Conservation (phyloP, 2,888 invertebrate genomes). For the Lysandra coridon region DNA sequence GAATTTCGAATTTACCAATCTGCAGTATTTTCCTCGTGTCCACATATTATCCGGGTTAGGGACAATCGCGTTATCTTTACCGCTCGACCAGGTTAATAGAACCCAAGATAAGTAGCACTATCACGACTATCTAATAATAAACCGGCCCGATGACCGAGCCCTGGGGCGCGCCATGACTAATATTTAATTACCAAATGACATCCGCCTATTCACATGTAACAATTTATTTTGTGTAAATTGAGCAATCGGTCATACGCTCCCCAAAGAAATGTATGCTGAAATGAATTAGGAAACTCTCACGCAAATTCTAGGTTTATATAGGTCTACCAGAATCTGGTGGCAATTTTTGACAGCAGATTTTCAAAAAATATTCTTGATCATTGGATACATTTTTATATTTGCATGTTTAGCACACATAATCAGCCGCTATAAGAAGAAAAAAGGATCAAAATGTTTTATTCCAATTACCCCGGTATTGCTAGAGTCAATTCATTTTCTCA, state of each 20-base stretch:
- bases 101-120: constrained; percentile 19
- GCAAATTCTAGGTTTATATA: neutral
- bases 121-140: constrained; percentile 14
- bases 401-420: too few species aligned
- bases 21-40: neutral
- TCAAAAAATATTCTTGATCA: too few species aligned
- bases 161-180: constrained; percentile 24
- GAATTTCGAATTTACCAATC: neutral
- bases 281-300: neutral
- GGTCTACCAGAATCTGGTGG: too few species aligned
- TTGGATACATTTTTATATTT: too few species aligned
- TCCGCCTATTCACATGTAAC: constrained; percentile 24
- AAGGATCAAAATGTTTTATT: too few species aligned
- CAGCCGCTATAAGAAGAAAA: too few species aligned
- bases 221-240: constrained; percentile 22
- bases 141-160: constrained; percentile 18
- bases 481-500: too few species aligned
- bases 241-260: neutral
- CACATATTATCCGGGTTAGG: constrained; percentile 1
- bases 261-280: constrained; percentile 6
- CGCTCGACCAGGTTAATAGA: constrained; percentile 13
- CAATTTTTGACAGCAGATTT: too few species aligned
- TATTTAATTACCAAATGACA: constrained; percentile 24
- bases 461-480: too few species aligned
- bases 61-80: constrained; percentile 9